Conservation (phyloP, 2,797 vertebrate genomes). For the Gymnodraco acuticeps region DNA sequence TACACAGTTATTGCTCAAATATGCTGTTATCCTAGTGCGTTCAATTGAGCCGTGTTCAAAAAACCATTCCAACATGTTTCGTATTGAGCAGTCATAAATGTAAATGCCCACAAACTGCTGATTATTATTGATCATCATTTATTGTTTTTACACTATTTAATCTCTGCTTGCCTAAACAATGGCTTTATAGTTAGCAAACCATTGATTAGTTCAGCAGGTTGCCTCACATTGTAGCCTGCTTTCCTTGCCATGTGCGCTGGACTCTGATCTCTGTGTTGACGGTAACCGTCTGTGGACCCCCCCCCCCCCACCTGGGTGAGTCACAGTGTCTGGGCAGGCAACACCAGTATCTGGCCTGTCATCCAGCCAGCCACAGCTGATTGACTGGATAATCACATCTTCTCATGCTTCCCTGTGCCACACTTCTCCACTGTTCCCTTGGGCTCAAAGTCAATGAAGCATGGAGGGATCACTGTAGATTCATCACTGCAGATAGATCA, state of each 20-base stretch:
- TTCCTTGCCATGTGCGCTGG: not conserved
- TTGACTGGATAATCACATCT: constrained; percentile 82
- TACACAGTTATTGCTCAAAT: constrained; percentile 13
- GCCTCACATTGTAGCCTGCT: not conserved
- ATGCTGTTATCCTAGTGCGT: not conserved
- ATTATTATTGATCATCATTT: constrained; percentile 22
- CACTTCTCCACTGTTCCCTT: constrained; percentile 56
- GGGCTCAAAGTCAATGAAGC: constrained; percentile 67
- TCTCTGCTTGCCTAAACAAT: constrained; percentile 18
- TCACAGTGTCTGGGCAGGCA: constrained; percentile 39
- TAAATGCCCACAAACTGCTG: not conserved
- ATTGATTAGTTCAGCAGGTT: constrained; percentile 40
- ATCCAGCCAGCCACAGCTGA: constrained; percentile 64
- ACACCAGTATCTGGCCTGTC: constrained; percentile 57
- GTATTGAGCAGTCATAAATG: not conserved
- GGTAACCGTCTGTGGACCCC: too few relatives aligned
- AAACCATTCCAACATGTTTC: not conserved
- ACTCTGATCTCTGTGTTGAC: constrained; percentile 36
- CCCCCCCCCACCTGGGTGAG: constrained; percentile 52
- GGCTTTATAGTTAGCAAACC: constrained; percentile 10
- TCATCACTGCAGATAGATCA: constrained; percentile 74
- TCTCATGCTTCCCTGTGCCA: constrained; percentile 65
- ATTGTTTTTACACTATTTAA: constrained; percentile 41
- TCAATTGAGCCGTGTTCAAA: not conserved
- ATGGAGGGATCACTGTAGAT: constrained; percentile 66